phyloP scores from a whole-genome alignment of 2,113 vertebrate species.

The Pycnonotus jocosus region DNA sequence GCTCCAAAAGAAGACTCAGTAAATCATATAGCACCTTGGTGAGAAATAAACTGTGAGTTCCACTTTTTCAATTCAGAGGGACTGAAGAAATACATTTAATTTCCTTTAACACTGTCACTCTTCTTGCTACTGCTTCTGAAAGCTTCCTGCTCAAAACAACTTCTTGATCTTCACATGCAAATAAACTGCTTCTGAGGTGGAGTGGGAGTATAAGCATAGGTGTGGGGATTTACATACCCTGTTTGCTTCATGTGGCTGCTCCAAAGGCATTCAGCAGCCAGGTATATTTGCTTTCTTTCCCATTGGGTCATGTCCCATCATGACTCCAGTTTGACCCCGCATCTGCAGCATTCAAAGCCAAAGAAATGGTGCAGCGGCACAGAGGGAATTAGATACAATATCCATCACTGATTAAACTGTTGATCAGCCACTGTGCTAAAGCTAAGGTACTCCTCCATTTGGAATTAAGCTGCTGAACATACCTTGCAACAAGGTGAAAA shows the following conservation, averaged over 20 bases:
- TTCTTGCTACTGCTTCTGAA: neutral
- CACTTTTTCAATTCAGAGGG: neutral
- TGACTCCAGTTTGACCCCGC: neutral
- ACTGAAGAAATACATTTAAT: neutral
- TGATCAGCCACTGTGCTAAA: conserved; percentile 26
- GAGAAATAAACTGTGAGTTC: neutral
- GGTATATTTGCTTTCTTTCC: neutral
- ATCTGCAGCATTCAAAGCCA: neutral
- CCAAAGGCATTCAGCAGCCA: neutral
- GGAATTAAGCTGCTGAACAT: neutral
- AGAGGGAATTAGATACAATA: conserved; percentile 22
- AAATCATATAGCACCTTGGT: neutral
- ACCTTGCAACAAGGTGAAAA: neutral
- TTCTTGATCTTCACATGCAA: neutral
- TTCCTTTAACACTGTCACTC: neutral
- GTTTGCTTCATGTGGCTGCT: neutral
- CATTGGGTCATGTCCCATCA: neutral
- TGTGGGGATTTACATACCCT: neutral
- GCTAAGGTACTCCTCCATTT: neutral
- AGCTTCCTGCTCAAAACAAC: neutral
- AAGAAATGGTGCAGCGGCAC: neutral
- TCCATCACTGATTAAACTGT: conserved; percentile 31
- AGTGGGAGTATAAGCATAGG: neutral
- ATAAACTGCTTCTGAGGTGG: neutral
- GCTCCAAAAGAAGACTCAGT: neutral